Evolutionary conservation across 2,797 vertebrate genomes (phyloP), one percentile per base, ranked within the genome.

Genomic region (Tapirus indicus): DNA sequence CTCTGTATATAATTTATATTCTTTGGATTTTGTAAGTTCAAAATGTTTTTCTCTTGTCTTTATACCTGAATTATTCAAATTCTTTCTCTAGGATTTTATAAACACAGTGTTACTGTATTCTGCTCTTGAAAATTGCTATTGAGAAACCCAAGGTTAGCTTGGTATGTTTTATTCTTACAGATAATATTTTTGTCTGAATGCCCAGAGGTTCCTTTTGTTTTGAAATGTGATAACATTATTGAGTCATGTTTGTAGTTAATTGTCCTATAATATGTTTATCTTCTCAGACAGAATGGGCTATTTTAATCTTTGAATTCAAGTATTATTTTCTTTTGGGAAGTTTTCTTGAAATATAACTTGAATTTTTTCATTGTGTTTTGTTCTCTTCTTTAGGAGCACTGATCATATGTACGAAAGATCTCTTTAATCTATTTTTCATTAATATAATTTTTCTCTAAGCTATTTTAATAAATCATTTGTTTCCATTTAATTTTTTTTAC

Each of bases 271-370:
- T 21, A 88, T 68, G 77, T 75, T 75, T n/a, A 80, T 91, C 85
- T 88, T 87, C 47, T 95, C 62, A 78, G n/a, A 47, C 4, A 52
- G 35, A 91, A 85, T 85, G 35, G 23, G 32, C 13, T 10, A 21
- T 91, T 74, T 72, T 56, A 90, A 54, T n/a, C 4, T 95, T 66
- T 75, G 29, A 29, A 68, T 44, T 91, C n/a, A 94, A 75, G 23
- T 75, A 58, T 74, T 68, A 32, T 75, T 92, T 93, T 90, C 35
- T 49, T 92, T 41, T 35, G 90, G 75, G 54, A 92, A 72, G 13
- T 77, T 97, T 92, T 89, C 41, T 89, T 92, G 49, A 64, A 71
- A 21, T 77, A 47, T 89, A 80, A 56, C 27, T 90, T 66, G 17
- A 68, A 18, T 23, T 86, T 95, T 74, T 64, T 71, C 1, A 58